Conservation (phyloP, 2,888 invertebrate genomes). For the Dynastes hyllus region DNA sequence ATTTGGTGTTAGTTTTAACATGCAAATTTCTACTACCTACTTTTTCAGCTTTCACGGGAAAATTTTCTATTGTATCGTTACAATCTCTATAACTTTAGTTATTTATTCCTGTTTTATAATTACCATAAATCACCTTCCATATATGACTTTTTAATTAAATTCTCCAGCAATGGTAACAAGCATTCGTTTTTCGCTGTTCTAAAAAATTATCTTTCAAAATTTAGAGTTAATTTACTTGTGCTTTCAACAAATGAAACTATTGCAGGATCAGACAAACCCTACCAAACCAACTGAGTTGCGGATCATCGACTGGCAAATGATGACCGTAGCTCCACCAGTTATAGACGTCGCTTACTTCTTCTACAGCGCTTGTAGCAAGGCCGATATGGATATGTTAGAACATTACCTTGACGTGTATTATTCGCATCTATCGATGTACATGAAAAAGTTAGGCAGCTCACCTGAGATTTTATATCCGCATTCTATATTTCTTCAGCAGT, state of each 20-base stretch:
- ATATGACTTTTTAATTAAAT: too few relatives aligned
- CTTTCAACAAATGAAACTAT: conserved; percentile 2
- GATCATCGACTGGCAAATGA: conserved; percentile 62
- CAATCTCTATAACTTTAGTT: too few relatives aligned
- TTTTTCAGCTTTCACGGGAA: too few relatives aligned
- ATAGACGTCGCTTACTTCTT: conserved; percentile 61
- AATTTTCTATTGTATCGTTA: too few relatives aligned
- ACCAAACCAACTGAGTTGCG: conserved; percentile 57
- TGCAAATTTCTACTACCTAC: too few relatives aligned
- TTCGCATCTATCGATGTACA: conserved; percentile 55
- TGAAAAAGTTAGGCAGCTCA: conserved; percentile 58
- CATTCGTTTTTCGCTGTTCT: too few relatives aligned
- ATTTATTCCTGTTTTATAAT: too few relatives aligned
- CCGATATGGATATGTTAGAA: conserved; percentile 56
- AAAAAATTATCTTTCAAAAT: too few relatives aligned
- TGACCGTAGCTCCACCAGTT: conserved; percentile 56
- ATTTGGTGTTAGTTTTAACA: too few relatives aligned
- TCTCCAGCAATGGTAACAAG: too few relatives aligned
- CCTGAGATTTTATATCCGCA: conserved; percentile 57
- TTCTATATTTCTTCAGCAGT: conserved; percentile 47
- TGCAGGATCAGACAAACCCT: conserved; percentile 29
- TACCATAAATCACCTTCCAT: too few relatives aligned
- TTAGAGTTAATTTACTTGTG: background rate
- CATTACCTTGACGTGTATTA: conserved; percentile 60
- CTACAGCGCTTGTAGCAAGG: conserved; percentile 55